These are phyloP conservation scores for Lamproptera curius DNA, from an alignment of 2,888 invertebrate genomes.

Conservation along the genomic window DNA sequence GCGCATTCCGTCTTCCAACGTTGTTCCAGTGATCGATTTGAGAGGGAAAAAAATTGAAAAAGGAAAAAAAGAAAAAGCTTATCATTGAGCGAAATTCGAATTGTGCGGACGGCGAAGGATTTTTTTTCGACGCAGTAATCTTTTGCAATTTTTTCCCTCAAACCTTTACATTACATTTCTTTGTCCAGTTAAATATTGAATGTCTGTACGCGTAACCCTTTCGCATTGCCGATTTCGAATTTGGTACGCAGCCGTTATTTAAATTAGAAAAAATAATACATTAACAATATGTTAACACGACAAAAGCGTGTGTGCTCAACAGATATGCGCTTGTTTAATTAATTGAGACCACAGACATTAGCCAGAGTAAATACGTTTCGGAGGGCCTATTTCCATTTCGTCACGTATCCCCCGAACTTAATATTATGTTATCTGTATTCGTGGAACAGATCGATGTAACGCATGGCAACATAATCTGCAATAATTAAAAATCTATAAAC, in stretches of 20 bases:
- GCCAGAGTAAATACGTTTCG: constrained; percentile 26
- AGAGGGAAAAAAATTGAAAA: constrained; percentile 59
- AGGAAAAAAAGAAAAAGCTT: constrained; percentile 48
- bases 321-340: constrained; percentile 26
- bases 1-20: constrained; percentile 65
- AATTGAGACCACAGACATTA: constrained; percentile 33
- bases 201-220: constrained; percentile 53
- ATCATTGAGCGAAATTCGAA: constrained; percentile 32
- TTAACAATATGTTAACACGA: constrained; percentile 25
- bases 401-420: constrained; percentile 20
- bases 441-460: too few relatives aligned
- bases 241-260: background rate
- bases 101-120: constrained; percentile 37
- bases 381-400: constrained; percentile 9
- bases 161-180: constrained; percentile 39
- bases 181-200: constrained; percentile 41
- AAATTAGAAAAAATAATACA: constrained; percentile 22
- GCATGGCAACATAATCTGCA: too few relatives aligned
- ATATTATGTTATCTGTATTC: constrained; percentile 8
- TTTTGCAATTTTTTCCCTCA: background rate
- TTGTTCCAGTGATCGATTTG: constrained; percentile 50
- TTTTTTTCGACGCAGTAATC: constrained; percentile 37
- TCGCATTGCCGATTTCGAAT: constrained; percentile 30
- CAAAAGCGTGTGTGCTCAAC: constrained; percentile 13
- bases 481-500: too few relatives aligned